phyloP scores from a whole-genome alignment of 2,888 invertebrate genomes.

The Microplitis deprimator region DNA sequence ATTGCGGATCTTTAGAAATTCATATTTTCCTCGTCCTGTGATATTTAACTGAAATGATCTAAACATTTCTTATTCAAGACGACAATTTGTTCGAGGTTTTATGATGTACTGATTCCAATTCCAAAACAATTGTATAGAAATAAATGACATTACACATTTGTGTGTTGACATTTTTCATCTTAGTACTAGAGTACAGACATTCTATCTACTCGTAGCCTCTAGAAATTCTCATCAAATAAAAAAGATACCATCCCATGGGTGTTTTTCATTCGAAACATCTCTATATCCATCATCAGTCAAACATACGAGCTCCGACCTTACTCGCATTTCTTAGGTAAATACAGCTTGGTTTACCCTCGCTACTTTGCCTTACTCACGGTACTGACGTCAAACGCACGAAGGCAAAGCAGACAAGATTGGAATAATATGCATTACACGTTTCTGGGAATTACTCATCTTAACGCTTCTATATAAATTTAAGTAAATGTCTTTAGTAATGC shows the following conservation, averaged over 20 bases:
- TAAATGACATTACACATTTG: neutral
- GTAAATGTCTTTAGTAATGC: conserved; percentile 11
- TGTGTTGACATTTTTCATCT: conserved; percentile 15
- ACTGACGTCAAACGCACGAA: conserved; percentile 19
- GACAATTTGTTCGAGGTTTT: conserved; percentile 45
- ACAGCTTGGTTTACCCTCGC: conserved; percentile 36
- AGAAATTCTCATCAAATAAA: conserved; percentile 44
- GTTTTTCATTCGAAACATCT: conserved; percentile 9
- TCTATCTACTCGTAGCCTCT: conserved; percentile 28
- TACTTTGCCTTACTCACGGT: conserved; percentile 7
- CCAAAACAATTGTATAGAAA: neutral
- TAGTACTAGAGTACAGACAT: neutral
- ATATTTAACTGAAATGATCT: conserved; percentile 33
- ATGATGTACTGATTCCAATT: conserved; percentile 35
- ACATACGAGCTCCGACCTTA: conserved; percentile 37
- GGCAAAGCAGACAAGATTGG: conserved; percentile 35
- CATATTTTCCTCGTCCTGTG: conserved; percentile 13
- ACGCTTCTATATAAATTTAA: conserved; percentile 20
- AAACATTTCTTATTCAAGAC: conserved; percentile 5
- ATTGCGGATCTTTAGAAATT: neutral
- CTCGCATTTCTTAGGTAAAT: conserved; percentile 41
- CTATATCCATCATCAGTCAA: conserved; percentile 12
- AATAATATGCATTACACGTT: conserved; percentile 36
- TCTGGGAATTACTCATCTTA: conserved; percentile 37
- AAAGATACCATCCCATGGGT: conserved; percentile 30